Percentiles rank a stretch among this genome's conserved stretches.
These are phyloP conservation scores for Gryllus bimaculatus DNA, from an alignment of 1,140 invertebrate species.

Conservation along the genomic window DNA sequence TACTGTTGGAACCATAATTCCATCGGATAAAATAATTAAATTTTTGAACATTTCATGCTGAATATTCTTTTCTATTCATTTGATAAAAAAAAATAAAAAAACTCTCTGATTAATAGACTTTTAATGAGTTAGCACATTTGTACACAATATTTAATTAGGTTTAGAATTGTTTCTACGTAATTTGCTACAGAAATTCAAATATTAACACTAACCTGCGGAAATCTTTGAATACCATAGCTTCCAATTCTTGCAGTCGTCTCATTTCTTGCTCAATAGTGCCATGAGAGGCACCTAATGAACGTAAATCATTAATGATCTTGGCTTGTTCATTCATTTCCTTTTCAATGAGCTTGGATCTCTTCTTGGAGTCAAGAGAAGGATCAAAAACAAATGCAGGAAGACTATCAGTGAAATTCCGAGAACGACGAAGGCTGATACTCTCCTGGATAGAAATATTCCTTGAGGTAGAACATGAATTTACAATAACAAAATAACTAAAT, in stretches of 20 bases:
- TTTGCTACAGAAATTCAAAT: neutral
- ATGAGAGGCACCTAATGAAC: constrained; percentile 81
- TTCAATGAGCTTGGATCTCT: constrained; percentile 86
- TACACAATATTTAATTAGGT: no score
- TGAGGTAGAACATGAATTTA: constrained; percentile 5
- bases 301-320: constrained; percentile 86
- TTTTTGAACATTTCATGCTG: no score
- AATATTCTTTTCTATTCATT: no score
- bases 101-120: no score
- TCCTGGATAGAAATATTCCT: constrained; percentile 41
- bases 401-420: constrained; percentile 54
- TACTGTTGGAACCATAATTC: no score
- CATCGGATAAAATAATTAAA: no score
- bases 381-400: constrained; percentile 80
- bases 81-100: no score
- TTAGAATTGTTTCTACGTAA: no score
- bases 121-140: no score
- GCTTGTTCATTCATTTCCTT: constrained; percentile 95
- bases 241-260: constrained; percentile 78
- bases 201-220: constrained; percentile 47
- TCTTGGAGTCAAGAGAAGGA: constrained; percentile 73
- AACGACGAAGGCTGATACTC: constrained; percentile 51
- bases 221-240: constrained; percentile 84
- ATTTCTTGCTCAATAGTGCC: constrained; percentile 85
- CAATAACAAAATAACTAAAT: neutral